Evolutionary conservation across 2,113 vertebrate genomes (phyloP).

Genomic region (human): DNA sequence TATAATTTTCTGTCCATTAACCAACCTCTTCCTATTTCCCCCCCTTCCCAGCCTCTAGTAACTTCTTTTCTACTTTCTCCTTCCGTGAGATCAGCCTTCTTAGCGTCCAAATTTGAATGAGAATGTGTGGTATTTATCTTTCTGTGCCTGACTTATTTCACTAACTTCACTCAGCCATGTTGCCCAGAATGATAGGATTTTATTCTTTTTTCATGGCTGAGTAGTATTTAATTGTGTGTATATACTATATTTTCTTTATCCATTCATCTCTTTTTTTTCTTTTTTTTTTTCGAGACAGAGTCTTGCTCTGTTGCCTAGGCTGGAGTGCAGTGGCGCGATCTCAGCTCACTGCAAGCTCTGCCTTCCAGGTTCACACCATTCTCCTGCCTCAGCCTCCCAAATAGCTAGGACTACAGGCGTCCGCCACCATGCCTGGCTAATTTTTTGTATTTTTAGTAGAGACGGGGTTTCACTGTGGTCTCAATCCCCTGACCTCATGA

Average conservation of each 20-base stretch:
- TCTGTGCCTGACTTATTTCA: neutral
- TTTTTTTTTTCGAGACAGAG: too few relatives aligned
- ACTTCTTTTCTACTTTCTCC: neutral
- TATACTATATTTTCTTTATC: neutral
- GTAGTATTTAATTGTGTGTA: neutral
- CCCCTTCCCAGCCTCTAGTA: neutral
- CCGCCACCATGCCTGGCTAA: too few relatives aligned
- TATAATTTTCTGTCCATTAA: neutral
- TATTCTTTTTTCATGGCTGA: neutral
- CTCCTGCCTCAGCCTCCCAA: too few relatives aligned
- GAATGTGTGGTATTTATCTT: neutral
- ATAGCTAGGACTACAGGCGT: too few relatives aligned
- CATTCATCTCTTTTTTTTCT: neutral
- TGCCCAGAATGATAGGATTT: neutral
- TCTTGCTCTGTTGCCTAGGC: too few relatives aligned
- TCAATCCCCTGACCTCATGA: too few relatives aligned
- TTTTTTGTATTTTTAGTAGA: too few relatives aligned
- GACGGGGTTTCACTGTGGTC: too few relatives aligned
- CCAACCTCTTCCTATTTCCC: neutral
- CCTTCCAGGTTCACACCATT: too few relatives aligned
- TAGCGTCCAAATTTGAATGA: neutral
- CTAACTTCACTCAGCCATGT: neutral
- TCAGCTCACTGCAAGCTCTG: too few relatives aligned
- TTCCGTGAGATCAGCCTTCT: neutral
- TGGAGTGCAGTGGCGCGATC: too few relatives aligned